Evolutionary conservation across 2,113 vertebrate genomes (phyloP), one percentile per base, ranked within the genome.

Genomic region (Corythornis cristatus): DNA sequence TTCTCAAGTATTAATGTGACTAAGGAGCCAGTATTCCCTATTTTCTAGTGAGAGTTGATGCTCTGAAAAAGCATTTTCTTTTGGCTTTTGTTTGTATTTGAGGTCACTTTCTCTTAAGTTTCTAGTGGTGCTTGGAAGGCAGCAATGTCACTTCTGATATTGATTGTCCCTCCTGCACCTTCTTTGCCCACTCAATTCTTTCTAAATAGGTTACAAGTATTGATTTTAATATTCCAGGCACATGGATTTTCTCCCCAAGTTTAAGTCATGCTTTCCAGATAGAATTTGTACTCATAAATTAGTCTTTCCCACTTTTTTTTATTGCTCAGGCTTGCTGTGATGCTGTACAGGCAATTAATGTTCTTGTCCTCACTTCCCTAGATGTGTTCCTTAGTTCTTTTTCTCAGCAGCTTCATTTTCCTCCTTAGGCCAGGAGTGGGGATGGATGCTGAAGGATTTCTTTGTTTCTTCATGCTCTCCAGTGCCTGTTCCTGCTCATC

Each of bases 191-290:
- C 80, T 88, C 76, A 53, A 8, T 93, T 88, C 57, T 71, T 95
- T 75, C 76, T 91, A 81, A 91, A 88, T 93, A 92, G 48, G 76
- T 90, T 88, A 53, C 88, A 90, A 62, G 56, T 86, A 96, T 92
- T 86, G 93, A 94, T 95, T 96, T 93, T 91, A 88, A 92, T 95
- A 96, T 95, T 96, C 92, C 92, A 86, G 51, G 65, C 68, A 90
- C 85, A 83, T 86, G 76, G 68, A 90, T 92, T 91, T 95, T 92
- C 86, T 94, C 80, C 75, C 76, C 70, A 86, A 81, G 57, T 94
- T 88, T 90, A 88, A 94, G 79, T 74, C 85, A 90, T 57, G 29
- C 29, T 94, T 79, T 93, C 72, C 64, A 89, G 68, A 79, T 77
- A 78, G 83, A 78, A 86, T 72, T 75, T 94, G 48, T 28, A 19